These are phyloP conservation scores for Yponomeuta plumbellus DNA, from an alignment of 2,888 invertebrate species.

Conservation along the genomic window DNA sequence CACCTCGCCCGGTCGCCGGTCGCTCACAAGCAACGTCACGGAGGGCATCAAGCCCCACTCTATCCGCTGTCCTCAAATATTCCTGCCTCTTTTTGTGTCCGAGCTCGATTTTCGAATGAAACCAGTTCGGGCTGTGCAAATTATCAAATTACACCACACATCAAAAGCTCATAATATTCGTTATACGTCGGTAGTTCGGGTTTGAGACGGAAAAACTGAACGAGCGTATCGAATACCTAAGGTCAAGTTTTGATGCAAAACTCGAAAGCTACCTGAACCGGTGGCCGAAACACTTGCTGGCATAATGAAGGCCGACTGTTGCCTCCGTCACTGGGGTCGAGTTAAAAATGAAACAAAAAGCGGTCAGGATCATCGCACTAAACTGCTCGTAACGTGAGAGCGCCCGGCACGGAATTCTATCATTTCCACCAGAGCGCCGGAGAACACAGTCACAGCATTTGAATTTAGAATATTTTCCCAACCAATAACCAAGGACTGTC, in stretches of 20 bases:
- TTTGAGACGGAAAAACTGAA: slow-evolving; percentile 47
- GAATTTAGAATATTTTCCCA: neutral
- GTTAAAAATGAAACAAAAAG: slow-evolving; percentile 64
- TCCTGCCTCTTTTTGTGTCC: slow-evolving; percentile 50
- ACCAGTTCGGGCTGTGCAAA: slow-evolving; percentile 55
- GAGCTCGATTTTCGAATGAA: slow-evolving; percentile 37
- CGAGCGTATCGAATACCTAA: slow-evolving; percentile 69
- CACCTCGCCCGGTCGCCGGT: slow-evolving; percentile 51
- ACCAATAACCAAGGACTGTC: neutral
- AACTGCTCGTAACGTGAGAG: slow-evolving; percentile 53
- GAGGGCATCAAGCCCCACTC: slow-evolving; percentile 23
- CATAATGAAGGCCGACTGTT: slow-evolving; percentile 68
- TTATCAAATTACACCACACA: slow-evolving; percentile 67
- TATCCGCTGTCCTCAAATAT: slow-evolving; percentile 34
- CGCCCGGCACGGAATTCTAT: slow-evolving; percentile 23
- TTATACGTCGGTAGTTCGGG: neutral
- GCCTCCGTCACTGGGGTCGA: slow-evolving; percentile 38
- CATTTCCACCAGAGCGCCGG: slow-evolving; percentile 13
- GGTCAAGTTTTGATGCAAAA: slow-evolving; percentile 64
- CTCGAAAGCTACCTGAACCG: slow-evolving; percentile 66
- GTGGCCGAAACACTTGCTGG: slow-evolving; percentile 59
- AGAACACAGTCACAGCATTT: neutral
- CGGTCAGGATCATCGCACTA: slow-evolving; percentile 64
- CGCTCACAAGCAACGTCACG: slow-evolving; percentile 50
- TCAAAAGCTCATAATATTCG: slow-evolving; percentile 63